Evolutionary conservation across 1,140 invertebrate species (phyloP), one percentile per base, ranked within the genome.

Genomic region (Eueides isabella): DNA sequence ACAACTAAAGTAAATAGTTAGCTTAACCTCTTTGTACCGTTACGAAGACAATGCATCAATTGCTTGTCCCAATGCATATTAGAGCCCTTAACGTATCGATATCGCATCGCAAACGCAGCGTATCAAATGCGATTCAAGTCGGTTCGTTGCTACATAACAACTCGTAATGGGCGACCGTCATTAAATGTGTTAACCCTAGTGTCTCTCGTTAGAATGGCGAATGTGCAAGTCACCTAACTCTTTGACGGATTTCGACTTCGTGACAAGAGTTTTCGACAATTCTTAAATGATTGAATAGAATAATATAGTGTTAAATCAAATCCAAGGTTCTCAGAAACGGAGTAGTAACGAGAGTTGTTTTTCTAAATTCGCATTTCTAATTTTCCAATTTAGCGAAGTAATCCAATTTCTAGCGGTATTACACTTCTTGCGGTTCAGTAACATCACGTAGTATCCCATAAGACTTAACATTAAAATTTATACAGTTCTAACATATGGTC

Each of bases 171-270:
- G 80, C 85, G 81, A 85, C 81, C 82, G 79, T 91, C 89, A 91
- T 92, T 92, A 91, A 90, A 83, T 85, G 83, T 84, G 85, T 92
- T 92, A 92, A 91, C 89, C 91, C 89, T 88, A 84, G 84, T 85
- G 79, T 86, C 78, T 80, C 74, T 86, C 75, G 83, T 86, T 85
- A 79, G 75, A 81, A 85, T 79, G 74, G 84, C 81, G 76, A 87
- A 90, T 86, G 76, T 85, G 90, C 90, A 92, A 92, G 91, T 92
- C 91, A 91, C 81, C 78, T 72, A 71, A 79, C 77, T 67, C 73
- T 75, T 72, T 73, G 31, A 73, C 14, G 35, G 31, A 35, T 72
- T 71, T 14, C 44, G 11, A 35, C 70, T 74, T 74, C 74, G 74
- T 71, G 64, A 76, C 3, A 9, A 26, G 26, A 28, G 12, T 4